A percentile compares a stretch with the other conserved stretches of the same genome.
These are phyloP conservation scores for Cygnus olor DNA, from an alignment of 2,797 vertebrate species.

Conservation along the genomic window DNA sequence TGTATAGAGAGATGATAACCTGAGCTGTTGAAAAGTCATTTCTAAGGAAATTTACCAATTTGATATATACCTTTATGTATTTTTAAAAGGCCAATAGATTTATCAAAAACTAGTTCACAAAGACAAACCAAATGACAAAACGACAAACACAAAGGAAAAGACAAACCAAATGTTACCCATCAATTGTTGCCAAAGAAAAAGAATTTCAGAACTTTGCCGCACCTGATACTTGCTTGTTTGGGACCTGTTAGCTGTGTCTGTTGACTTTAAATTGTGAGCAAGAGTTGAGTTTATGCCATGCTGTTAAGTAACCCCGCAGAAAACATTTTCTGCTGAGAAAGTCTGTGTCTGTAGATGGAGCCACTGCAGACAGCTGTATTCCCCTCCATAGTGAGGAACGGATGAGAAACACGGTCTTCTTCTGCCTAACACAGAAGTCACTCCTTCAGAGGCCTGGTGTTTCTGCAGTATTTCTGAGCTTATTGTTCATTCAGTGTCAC, in stretches of 20 bases:
- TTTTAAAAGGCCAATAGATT: background rate
- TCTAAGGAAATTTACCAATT: background rate
- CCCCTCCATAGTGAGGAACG: background rate
- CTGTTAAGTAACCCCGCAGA: background rate
- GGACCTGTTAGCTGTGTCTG: background rate
- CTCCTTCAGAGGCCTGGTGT: background rate
- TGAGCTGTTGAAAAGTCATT: background rate
- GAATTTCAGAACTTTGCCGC: background rate
- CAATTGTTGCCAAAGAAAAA: background rate
- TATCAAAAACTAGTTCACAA: background rate
- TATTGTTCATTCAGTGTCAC: background rate
- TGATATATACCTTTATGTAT: background rate
- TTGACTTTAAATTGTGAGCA: background rate
- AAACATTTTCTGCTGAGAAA: background rate
- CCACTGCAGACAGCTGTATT: background rate
- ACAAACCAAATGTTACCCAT: background rate
- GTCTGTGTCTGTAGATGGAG: background rate
- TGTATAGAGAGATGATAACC: background rate
- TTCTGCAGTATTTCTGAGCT: background rate
- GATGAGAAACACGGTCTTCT: background rate
- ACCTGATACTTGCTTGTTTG: background rate
- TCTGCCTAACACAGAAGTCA: background rate
- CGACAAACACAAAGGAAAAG: background rate
- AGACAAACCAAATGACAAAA: background rate
- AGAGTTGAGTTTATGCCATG: background rate